Conservation (phyloP, 1,140 invertebrate genomes). For the Philopotamus ludificatus region DNA sequence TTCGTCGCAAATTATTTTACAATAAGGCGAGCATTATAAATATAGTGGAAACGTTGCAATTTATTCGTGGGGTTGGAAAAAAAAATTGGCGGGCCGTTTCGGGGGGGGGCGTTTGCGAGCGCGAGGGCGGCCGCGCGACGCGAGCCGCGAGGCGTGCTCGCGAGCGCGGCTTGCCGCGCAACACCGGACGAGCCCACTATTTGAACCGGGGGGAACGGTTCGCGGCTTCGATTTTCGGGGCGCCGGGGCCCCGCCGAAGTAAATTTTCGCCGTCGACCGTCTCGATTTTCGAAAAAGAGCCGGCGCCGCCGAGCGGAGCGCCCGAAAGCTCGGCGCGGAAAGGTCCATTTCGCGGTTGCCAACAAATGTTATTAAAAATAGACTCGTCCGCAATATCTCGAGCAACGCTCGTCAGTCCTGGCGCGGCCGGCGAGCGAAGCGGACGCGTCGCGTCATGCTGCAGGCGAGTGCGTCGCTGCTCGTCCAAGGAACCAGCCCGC, state of each 20-base stretch:
- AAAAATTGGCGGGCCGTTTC: background rate
- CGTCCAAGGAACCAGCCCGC: no score
- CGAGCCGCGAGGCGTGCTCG: background rate
- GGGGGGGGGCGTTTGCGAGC: background rate
- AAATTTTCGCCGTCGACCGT: background rate
- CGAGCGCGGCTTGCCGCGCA: slow-evolving; percentile 13
- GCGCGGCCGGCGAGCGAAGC: slow-evolving; percentile 49
- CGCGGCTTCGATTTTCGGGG: background rate
- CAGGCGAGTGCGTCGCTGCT: background rate
- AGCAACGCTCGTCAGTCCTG: slow-evolving; percentile 51
- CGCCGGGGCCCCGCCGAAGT: background rate
- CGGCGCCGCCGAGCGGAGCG: slow-evolving; percentile 42
- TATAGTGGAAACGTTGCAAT: no score
- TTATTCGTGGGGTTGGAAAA: no score
- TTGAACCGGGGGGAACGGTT: slow-evolving; percentile 20
- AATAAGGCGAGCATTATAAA: no score
- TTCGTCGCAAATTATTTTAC: no score
- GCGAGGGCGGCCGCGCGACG: background rate
- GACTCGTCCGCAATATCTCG: slow-evolving; percentile 40
- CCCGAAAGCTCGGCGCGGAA: slow-evolving; percentile 44
- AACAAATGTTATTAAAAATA: slow-evolving; percentile 42
- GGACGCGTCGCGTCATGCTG: slow-evolving; percentile 45
- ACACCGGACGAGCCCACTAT: slow-evolving; percentile 39
- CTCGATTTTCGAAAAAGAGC: background rate
- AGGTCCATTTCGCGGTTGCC: slow-evolving; percentile 26